Evolutionary conservation across 1,140 invertebrate genomes (phyloP), one percentile per base, ranked within the genome.

Genomic region (Bombus waltoni): DNA sequence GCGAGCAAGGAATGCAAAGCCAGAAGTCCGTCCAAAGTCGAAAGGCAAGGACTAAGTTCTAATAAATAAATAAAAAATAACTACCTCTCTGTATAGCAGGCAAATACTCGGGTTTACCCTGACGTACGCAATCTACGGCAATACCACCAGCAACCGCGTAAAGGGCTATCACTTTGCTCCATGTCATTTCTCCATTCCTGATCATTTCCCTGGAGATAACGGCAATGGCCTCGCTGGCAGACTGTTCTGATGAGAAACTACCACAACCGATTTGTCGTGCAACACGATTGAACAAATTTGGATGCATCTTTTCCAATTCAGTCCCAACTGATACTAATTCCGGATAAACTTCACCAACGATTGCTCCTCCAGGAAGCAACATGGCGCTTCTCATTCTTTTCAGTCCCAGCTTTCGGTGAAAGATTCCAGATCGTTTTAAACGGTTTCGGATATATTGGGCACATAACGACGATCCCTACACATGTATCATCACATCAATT

Each of bases 321-420:
- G 95, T 94, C 0, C 97, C 97, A 11, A 97, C 93, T 85, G 95
- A 91, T 0, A 94, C 91, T 73, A 96, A 92, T 81, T 96, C 95
- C 6, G 96, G 96, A 88, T 96, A 96, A 22, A 97, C 97, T 87
- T 97, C 96, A 0, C 94, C 93, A 4, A 97, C 95, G 5, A 96
- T 93, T 25, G 94, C 92, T 32, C 94, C 94, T 42, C 94, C 94
- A 1, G 93, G 93, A 35, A 96, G 91, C 57, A 96, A 95, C 25
- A 97, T 95, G 5, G 96, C 95, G 81, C 96, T 97, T 62, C 97
- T 93, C 78, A 97, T 95, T 57, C 97, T 93, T 83, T 97, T 97
- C 18, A 97, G 92, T 1, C 97, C 97, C n/a, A 97, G 92, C 92
- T 97, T 97, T 70, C 96, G 96, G 75, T 97, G 96, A 70, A 97